Percentiles rank a stretch among this genome's conserved stretches.
Evolutionary conservation across 1,140 invertebrate genomes (phyloP).

Genomic region (Luehdorfia chinensis): DNA sequence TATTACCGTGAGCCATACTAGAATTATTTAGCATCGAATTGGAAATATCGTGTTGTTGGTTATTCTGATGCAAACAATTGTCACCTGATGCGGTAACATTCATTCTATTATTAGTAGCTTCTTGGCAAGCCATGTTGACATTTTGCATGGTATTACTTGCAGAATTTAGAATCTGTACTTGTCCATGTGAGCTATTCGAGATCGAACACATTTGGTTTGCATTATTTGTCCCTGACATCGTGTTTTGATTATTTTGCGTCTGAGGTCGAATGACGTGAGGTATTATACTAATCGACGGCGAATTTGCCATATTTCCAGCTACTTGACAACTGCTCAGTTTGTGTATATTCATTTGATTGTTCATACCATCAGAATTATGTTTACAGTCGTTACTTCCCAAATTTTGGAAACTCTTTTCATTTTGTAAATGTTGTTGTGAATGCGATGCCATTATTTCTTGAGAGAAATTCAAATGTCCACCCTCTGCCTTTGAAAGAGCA

Average conservation of each 20-base stretch:
- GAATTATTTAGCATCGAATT: constrained; percentile 42
- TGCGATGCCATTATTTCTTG: constrained; percentile 73
- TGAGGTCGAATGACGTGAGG: constrained; percentile 59
- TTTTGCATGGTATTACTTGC: constrained; percentile 60
- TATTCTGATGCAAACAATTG: constrained; percentile 42
- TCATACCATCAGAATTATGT: constrained; percentile 47
- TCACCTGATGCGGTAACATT: constrained; percentile 46
- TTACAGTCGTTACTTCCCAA: constrained; percentile 57
- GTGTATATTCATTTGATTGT: constrained; percentile 61
- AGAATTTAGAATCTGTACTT: constrained; percentile 58
- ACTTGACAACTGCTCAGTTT: constrained; percentile 70
- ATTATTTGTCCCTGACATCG: constrained; percentile 51
- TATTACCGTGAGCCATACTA: constrained; percentile 56
- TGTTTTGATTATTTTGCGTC: constrained; percentile 59
- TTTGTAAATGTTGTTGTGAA: constrained; percentile 61
- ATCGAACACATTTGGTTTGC: constrained; percentile 64
- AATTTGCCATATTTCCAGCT: constrained; percentile 50
- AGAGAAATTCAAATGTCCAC: constrained; percentile 65
- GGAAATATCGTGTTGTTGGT: constrained; percentile 49
- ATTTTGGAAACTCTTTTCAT: constrained; percentile 67
- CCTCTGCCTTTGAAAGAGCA: constrained; percentile 65
- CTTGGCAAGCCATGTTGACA: constrained; percentile 63
- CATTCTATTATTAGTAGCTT: constrained; percentile 52
- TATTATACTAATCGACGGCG: constrained; percentile 64
- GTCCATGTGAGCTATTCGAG: constrained; percentile 50